Evolutionary conservation across 2,113 vertebrate species (phyloP), one percentile per base, ranked within the genome.

Genomic region (Malurus alboscapulatus): DNA sequence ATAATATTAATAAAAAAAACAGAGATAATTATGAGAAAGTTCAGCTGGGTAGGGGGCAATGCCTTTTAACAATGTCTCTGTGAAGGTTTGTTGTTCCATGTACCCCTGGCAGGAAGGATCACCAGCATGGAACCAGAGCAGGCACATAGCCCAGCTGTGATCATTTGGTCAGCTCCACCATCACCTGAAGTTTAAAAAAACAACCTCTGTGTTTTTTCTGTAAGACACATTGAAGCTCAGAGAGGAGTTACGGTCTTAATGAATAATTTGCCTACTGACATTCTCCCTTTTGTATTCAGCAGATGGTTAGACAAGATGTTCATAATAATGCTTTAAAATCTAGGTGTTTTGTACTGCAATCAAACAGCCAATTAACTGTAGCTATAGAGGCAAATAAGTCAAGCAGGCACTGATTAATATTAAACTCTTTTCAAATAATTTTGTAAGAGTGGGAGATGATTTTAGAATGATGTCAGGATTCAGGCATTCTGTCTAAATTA

Each of bases 261-360:
- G 67, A 94, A 80, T 91, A 93, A 89, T 74, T 94, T 93, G 75
- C 59, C 71, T 76, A 24, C 84, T 85, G 82, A 91, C 67, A 77
- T 90, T 83, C 55, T 80, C 79, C 86, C 75, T 59, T 81, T 87
- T 75, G 69, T 62, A 80, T 94, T 92, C 87, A 92, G 84, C 87
- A 95, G 89, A 85, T 76, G 87, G 87, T 73, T 92, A 90, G 67
- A 80, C 66, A 92, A 93, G 63, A 88, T 94, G 84, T 83, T 94
- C 74, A 66, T 55, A 85, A 92, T 67, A 91, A 73, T 55, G 44
- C 63, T 44, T 94, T 82, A 77, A 93, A 94, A 67, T 80, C 55
- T 67, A 88, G 22, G 68, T 83, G 59, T 80, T 88, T 89, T 91
- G 82, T 88, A 86, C 68, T 86, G 73, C 84, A 90, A 77, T 87